A percentile compares a stretch with the other conserved stretches of the same genome.
phyloP scores from a whole-genome alignment of 2,888 invertebrate species.

The Hyposoter didymator region DNA sequence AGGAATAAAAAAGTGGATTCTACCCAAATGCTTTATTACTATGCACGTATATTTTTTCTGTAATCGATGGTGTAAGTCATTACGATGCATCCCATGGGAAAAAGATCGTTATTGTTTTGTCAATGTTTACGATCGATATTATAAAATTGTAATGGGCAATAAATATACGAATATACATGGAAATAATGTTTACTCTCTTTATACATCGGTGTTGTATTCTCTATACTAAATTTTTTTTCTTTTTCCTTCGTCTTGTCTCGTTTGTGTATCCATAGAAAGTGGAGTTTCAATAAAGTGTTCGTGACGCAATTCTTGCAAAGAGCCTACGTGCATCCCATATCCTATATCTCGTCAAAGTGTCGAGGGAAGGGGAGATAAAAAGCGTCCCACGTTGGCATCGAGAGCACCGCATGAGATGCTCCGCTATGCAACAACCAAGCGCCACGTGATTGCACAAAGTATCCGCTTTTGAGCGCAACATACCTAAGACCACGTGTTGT shows the following conservation, averaged over 20 bases:
- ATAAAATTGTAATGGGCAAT: constrained; percentile 35
- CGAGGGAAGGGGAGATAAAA: constrained; percentile 25
- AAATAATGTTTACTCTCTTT: constrained; percentile 31
- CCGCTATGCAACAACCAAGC: constrained; percentile 67
- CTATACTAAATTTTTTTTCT: constrained; percentile 30
- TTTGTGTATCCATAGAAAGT: constrained; percentile 61
- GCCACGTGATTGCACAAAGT: constrained; percentile 78
- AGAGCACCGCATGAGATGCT: constrained; percentile 77
- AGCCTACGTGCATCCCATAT: constrained; percentile 56
- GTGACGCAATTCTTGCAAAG: constrained; percentile 59
- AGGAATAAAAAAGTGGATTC: neutral
- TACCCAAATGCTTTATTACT: neutral
- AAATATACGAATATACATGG: constrained; percentile 6
- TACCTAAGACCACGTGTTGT: constrained; percentile 30
- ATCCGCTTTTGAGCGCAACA: constrained; percentile 55
- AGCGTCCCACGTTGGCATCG: constrained; percentile 79
- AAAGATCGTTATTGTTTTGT: neutral
- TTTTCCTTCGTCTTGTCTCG: constrained; percentile 14
- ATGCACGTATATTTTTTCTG: neutral
- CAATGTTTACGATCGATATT: constrained; percentile 22
- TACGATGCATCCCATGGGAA: neutral
- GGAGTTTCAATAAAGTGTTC: constrained; percentile 65
- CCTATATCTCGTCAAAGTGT: constrained; percentile 25
- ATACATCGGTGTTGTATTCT: constrained; percentile 32
- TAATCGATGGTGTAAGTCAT: neutral